phyloP scores from a whole-genome alignment of 2,113 vertebrate species.

The Capra hircus region DNA sequence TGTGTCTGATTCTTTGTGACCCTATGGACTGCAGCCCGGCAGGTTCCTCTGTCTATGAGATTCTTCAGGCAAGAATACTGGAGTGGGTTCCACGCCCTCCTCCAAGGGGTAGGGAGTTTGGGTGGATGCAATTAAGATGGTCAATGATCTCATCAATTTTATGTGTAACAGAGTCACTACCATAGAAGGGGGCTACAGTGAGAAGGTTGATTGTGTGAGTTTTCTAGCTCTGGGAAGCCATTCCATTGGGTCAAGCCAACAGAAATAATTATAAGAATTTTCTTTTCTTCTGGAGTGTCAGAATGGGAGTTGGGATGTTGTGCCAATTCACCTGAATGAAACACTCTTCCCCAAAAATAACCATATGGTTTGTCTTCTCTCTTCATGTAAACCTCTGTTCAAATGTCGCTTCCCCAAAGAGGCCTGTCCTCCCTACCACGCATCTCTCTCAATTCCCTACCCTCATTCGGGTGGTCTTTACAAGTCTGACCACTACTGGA shows the following conservation, averaged over 20 bases:
- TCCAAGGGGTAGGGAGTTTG: neutral
- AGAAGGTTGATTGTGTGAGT: neutral
- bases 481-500: neutral
- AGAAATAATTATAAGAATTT: neutral
- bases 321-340: neutral
- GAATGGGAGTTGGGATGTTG: neutral
- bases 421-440: neutral
- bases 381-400: neutral
- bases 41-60: neutral
- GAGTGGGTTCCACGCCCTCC: neutral
- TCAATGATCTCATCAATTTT: neutral
- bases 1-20: neutral
- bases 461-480: too few relatives aligned
- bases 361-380: neutral
- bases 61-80: neutral
- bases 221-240: neutral
- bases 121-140: neutral
- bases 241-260: neutral
- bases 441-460: rapidly evolving
- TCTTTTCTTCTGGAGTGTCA: neutral
- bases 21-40: rapidly evolving
- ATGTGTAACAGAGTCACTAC: neutral
- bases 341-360: neutral
- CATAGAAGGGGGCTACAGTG: neutral
- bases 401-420: neutral